Evolutionary conservation across 1,140 invertebrate species (phyloP).

Genomic region (Thaumetopoea pityocampa): DNA sequence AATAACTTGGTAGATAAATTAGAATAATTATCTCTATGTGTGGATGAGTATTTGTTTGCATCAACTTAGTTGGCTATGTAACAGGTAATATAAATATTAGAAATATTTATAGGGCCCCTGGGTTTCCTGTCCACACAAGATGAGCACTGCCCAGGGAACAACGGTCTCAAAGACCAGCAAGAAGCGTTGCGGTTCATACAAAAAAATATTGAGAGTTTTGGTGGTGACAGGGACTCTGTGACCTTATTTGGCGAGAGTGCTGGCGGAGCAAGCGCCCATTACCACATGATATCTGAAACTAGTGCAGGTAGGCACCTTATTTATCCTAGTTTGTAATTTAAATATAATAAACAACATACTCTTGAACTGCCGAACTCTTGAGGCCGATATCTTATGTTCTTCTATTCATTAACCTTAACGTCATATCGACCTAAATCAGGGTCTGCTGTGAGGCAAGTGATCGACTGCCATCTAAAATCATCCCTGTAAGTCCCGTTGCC

Average conservation of each 20-base stretch:
- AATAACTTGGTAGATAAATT: not conserved
- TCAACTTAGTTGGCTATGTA: too few relatives aligned
- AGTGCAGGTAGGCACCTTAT: conserved; percentile 35
- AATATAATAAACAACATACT: too few relatives aligned
- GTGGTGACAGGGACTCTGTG: conserved; percentile 83
- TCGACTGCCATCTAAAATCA: too few relatives aligned
- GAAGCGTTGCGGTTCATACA: conserved; percentile 83
- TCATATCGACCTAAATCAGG: too few relatives aligned
- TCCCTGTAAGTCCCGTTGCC: too few relatives aligned
- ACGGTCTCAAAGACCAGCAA: conserved; percentile 87
- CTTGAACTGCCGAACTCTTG: too few relatives aligned
- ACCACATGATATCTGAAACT: conserved; percentile 82
- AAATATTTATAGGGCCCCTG: conserved; percentile 40
- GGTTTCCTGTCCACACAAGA: conserved; percentile 84
- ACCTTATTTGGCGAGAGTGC: conserved; percentile 85
- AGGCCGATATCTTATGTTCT: too few relatives aligned
- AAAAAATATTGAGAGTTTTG: conserved; percentile 82
- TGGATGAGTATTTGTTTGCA: too few relatives aligned
- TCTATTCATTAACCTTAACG: too few relatives aligned
- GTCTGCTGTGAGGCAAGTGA: too few relatives aligned
- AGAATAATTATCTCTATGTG: too few relatives aligned
- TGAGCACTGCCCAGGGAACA: conserved; percentile 81
- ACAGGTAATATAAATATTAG: conserved; percentile 1
- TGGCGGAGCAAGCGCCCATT: conserved; percentile 80
- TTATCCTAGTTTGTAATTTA: too few relatives aligned